A percentile compares a stretch with the other conserved stretches of the same genome.
These are phyloP conservation scores for Ursus arctos DNA, from an alignment of 2,113 vertebrate genomes.

Conservation along the genomic window DNA sequence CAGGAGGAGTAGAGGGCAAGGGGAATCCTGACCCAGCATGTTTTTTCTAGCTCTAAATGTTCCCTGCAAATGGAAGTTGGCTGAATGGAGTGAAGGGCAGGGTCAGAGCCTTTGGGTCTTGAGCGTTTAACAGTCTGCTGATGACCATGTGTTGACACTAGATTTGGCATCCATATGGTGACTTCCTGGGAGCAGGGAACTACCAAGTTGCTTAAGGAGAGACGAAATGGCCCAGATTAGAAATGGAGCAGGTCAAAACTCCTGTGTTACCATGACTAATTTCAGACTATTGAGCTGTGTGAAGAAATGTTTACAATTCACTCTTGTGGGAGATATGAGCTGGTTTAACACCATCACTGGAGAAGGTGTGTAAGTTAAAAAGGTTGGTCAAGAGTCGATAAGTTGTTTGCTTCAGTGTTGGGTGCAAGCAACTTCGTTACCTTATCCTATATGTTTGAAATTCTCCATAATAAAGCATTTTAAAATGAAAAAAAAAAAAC, in stretches of 20 bases:
- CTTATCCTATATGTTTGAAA: background rate
- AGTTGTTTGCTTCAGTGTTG: background rate
- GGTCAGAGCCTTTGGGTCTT: background rate
- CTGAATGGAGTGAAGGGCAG: background rate
- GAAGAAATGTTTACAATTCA: background rate
- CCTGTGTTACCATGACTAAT: background rate
- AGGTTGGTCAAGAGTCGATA: background rate
- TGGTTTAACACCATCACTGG: too few species aligned
- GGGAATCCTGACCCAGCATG: too few species aligned
- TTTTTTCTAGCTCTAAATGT: background rate
- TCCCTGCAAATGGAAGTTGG: background rate
- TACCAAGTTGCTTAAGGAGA: background rate
- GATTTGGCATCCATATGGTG: background rate
- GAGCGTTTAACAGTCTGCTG: background rate
- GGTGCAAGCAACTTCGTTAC: background rate
- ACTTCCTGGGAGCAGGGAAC: background rate
- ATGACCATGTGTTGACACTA: background rate
- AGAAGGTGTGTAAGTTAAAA: background rate
- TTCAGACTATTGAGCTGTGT: background rate
- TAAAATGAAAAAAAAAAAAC: background rate
- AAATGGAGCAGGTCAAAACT: background rate
- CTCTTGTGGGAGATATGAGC: background rate
- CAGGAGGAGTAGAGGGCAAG: background rate
- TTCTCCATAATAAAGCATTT: background rate
- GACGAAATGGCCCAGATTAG: background rate